A percentile compares a stretch with the other conserved stretches of the same genome.
Evolutionary conservation across 2,888 invertebrate species (phyloP).

Genomic region (Drosophila percnosoma): DNA sequence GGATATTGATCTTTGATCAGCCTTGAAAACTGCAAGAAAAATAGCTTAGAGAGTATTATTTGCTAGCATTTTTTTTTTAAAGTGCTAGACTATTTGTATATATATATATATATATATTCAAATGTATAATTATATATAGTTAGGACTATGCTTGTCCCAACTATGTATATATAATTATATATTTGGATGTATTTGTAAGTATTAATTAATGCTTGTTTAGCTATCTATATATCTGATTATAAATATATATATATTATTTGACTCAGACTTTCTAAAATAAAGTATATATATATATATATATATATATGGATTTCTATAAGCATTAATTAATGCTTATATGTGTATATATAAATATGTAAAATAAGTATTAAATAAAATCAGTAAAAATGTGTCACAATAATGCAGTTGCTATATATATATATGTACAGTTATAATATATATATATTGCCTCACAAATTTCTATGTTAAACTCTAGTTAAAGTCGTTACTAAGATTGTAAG

Average conservation of each 20-base stretch:
- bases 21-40: neutral
- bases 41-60: conserved; percentile 2
- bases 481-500: neutral
- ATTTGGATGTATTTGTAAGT: too few relatives aligned
- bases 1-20: conserved; percentile 84
- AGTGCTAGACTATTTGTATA: neutral
- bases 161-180: too few relatives aligned
- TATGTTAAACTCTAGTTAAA: neutral
- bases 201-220: neutral
- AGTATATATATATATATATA: neutral
- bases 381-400: conserved; percentile 17
- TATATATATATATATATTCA: too few relatives aligned
- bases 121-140: too few relatives aligned
- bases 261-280: too few relatives aligned
- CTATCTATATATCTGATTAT: neutral
- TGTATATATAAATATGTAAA: conserved; percentile 14
- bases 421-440: neutral
- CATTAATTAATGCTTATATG: conserved; percentile 17
- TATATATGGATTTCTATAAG: neutral
- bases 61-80: neutral
- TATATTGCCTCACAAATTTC: neutral
- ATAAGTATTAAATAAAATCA: conserved; percentile 36
- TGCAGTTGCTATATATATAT: neutral
- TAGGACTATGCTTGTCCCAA: neutral
- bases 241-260: neutral